These are phyloP conservation scores for Gobio gobio DNA, from an alignment of 2,113 vertebrate species.

Conservation along the genomic window DNA sequence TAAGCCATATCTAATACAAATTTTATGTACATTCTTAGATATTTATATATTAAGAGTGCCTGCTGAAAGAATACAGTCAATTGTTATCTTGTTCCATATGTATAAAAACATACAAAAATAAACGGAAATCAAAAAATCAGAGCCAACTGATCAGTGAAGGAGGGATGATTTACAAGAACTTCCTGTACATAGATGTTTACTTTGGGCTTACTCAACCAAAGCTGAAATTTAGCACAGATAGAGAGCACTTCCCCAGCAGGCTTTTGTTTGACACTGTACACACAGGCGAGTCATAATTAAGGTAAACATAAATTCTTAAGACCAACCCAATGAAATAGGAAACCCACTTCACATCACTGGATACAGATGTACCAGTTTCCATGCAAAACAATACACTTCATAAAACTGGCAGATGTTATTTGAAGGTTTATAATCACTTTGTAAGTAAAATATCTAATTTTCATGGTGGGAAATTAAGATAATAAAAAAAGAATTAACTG, in stretches of 20 bases:
- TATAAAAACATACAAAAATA: slow-evolving; percentile 49
- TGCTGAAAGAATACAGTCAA: slow-evolving; percentile 15
- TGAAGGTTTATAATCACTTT: slow-evolving; percentile 1
- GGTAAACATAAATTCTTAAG: background rate
- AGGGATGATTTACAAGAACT: slow-evolving; percentile 31
- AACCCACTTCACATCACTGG: slow-evolving; percentile 13
- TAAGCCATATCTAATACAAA: slow-evolving; percentile 48
- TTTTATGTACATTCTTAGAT: slow-evolving; percentile 47
- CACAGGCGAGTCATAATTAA: background rate
- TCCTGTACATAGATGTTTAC: slow-evolving; percentile 3
- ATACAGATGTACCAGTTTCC: slow-evolving; percentile 4
- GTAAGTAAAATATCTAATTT: background rate
- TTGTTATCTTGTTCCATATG: slow-evolving; percentile 29
- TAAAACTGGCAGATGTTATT: background rate
- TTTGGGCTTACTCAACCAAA: background rate
- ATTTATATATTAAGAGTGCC: slow-evolving; percentile 42
- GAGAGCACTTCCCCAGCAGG: background rate
- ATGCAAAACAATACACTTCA: slow-evolving; percentile 13
- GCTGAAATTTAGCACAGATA: background rate
- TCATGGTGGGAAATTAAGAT: background rate
- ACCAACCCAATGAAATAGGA: background rate
- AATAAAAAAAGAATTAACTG: background rate
- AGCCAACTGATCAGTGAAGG: slow-evolving; percentile 25
- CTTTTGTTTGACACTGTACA: slow-evolving; percentile 4
- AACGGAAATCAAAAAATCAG: slow-evolving; percentile 27